A percentile compares a stretch with the other conserved stretches of the same genome.
Conservation (phyloP, 1,140 invertebrate genomes). For the Dendroctonus valens region DNA sequence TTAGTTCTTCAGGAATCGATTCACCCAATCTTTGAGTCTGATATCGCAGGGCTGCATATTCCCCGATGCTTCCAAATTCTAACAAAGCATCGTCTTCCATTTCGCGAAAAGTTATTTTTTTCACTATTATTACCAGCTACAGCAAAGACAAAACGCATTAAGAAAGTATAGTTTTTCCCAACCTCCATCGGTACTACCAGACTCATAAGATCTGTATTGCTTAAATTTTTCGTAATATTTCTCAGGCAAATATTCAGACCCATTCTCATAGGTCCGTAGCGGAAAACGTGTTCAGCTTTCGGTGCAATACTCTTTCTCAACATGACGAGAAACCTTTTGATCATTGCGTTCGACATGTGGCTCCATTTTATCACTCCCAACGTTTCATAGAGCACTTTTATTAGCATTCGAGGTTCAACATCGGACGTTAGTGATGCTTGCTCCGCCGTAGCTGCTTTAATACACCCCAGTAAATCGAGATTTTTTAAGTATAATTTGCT, state of each 20-base stretch:
- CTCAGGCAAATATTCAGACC: constrained; percentile 51
- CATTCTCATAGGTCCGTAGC: constrained; percentile 38
- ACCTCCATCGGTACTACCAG: constrained; percentile 41
- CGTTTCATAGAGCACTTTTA: constrained; percentile 54
- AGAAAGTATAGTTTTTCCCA: constrained; percentile 36
- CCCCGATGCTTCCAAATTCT: constrained; percentile 53
- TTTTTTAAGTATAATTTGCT: background rate
- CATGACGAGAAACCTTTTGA: constrained; percentile 53
- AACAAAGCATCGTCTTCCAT: constrained; percentile 50
- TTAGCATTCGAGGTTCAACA: constrained; percentile 36
- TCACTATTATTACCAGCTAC: constrained; percentile 12
- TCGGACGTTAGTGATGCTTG: constrained; percentile 16
- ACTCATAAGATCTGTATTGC: constrained; percentile 49
- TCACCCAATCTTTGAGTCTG: constrained; percentile 48
- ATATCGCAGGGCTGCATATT: constrained; percentile 54
- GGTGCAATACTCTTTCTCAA: constrained; percentile 52
- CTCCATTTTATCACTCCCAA: constrained; percentile 54
- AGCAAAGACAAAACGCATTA: background rate
- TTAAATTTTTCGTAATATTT: constrained; percentile 49
- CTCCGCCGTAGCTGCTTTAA: constrained; percentile 16
- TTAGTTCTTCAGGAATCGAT: constrained; percentile 51
- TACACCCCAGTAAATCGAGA: background rate
- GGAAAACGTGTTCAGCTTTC: constrained; percentile 30
- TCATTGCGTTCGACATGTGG: constrained; percentile 47
- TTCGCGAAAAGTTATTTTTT: constrained; percentile 21